Evolutionary conservation across 2,113 vertebrate species (phyloP), one percentile per base, ranked within the genome.

Genomic region (Ictidomys tridecemlineatus): DNA sequence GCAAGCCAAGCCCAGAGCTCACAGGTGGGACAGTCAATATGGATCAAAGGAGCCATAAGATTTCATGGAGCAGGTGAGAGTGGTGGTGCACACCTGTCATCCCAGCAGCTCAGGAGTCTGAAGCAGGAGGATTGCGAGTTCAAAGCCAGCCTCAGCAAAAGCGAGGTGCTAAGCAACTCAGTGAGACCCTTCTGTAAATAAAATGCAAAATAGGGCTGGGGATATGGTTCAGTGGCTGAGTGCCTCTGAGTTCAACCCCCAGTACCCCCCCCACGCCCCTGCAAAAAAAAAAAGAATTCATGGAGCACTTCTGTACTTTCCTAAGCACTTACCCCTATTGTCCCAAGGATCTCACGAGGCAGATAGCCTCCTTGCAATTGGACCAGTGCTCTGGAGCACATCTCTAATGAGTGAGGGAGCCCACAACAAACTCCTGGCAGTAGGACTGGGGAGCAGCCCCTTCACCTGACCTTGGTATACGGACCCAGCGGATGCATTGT

Each of bases 281-380:
- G 45, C 45, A 45, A 45, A 45, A 8, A 53, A 53, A 53, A 53
- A 53, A 14, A 53, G 13, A 53, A 53, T 16, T 77, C 14, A 17
- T 37, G 2, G 37, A 58, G 48, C 67, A n/a, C 65, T 45, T 70
- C n/a, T 18, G 32, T 28, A 14, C 6, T 34, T 32, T 53, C 13
- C 42, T 63, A 51, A 37, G 67, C 56, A 34, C n/a, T 39, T 79
- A 73, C 9, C 6, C 20, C 32, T 53, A 26, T 12, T 24, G 7
- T 88, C 70, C 67, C 77, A 65, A 85, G 18, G 32, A 56, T 48
- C 48, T 34, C 10, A 5, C 9, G n/a, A 53, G 77, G 30, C 58
- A 94, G 72, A 70, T 58, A 61, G 51, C 86, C 80, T 92, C 93
- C 74, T 42, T 93, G 51, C 91, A 42, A 8, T 16, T 37, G 77